Base-by-base conservation (phyloP, 2,888 invertebrate genomes). In the Drosophila antonietae region DNA sequence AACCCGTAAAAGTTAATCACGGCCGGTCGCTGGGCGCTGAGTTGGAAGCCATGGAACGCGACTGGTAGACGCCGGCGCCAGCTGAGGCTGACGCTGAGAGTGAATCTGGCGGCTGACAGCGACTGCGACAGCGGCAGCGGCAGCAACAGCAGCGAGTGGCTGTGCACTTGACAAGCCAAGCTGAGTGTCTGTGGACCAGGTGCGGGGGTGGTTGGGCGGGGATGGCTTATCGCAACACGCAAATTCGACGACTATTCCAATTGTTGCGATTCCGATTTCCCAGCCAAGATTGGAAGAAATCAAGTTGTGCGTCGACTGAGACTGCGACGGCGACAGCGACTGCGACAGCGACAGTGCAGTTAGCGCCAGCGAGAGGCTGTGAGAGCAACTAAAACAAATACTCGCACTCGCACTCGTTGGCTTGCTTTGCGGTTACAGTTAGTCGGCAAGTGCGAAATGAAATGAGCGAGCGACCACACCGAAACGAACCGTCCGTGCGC, bases 1-100 rank as follows among this genome's bases (percentile, higher is more conserved):
- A 80, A 90, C 86, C 91, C 83, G 91, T 90, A 90, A 91, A 87
- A 91, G 83, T 89, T 91, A 91, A 91, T 91, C 91, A 91, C 87
- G 88, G 90, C 85, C 83, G 69, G 86, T 83, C 89, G 88, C 88
- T 87, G 85, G 84, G 79, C 78, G 79, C 72, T 52, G 77, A 76
- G 60, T 80, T 80, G 75, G 80, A 79, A 78, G 78, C 57, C 77
- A 66, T 79, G 74, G 76, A 73, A 75, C 62, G 63, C 75, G 60
- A 53, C 51, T 57, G 47, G 56, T 60, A 68, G 71, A 72, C 80
- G 77, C 77, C 79, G 83, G 80, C 80, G 80, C 80, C 60, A 68
- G 63, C 70, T 63, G 70, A 64, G 73, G 79, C 84, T 80, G 87
- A 76, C 77, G 73, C 78, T 81, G 81, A 85, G 83, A 88, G 75